phyloP scores from a whole-genome alignment of 2,888 invertebrate species.

The Rotaria magnacalcarata region DNA sequence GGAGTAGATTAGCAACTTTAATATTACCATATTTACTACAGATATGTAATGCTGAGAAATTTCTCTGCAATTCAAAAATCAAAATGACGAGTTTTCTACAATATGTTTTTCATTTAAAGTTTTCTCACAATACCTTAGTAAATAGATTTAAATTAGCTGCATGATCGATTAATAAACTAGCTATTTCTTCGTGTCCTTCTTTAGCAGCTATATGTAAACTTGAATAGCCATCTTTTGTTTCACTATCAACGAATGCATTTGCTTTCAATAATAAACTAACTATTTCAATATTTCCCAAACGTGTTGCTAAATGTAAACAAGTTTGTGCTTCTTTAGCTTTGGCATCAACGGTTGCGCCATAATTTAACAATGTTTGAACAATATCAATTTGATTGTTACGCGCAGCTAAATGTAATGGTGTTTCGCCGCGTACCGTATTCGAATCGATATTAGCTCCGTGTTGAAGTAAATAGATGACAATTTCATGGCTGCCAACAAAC shows the following conservation, averaged over 20 bases:
- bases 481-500: constrained; percentile 99
- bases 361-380: constrained; percentile 89
- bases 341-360: constrained; percentile 93
- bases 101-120: too few relatives aligned
- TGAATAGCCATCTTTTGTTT: constrained; percentile 89
- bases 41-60: constrained; percentile 93
- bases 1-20: constrained; percentile 75
- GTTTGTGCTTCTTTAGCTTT: constrained; percentile 93
- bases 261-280: constrained; percentile 90
- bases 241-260: constrained; percentile 81
- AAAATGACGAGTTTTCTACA: too few relatives aligned
- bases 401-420: constrained; percentile 92
- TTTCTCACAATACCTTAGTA: constrained; percentile 41
- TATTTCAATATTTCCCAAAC: constrained; percentile 94
- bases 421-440: constrained; percentile 94
- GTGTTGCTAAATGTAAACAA: constrained; percentile 91
- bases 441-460: constrained; percentile 96
- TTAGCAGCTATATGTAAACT: constrained; percentile 96
- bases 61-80: constrained; percentile 60
- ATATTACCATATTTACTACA: constrained; percentile 98
- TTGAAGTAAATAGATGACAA: constrained; percentile 93
- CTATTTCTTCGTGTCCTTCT: constrained; percentile 77
- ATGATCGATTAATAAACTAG: constrained; percentile 44
- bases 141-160: constrained; percentile 40
- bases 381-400: constrained; percentile 99